Evolutionary conservation across 1,140 invertebrate species (phyloP).

Genomic region (Arctopsyche grandis): DNA sequence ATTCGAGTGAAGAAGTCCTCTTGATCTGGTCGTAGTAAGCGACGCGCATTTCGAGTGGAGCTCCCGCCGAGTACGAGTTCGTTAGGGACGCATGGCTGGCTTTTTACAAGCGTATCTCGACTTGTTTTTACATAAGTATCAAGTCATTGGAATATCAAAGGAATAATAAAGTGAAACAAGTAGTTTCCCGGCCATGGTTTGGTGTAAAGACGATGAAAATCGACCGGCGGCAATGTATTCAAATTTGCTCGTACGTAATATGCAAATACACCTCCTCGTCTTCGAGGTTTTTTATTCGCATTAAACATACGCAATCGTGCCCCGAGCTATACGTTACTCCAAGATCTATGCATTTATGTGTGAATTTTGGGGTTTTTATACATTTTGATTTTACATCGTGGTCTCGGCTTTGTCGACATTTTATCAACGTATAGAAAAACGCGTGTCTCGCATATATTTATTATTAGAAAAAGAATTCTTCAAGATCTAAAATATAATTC

Average conservation of each 20-base stretch:
- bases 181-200: constrained; percentile 32
- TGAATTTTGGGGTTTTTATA: too few relatives aligned
- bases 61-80: constrained; percentile 36
- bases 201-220: constrained; percentile 24
- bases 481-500: too few relatives aligned
- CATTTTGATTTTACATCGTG: too few relatives aligned
- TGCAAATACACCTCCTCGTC: constrained; percentile 12
- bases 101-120: constrained; percentile 47
- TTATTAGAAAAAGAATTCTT: too few relatives aligned
- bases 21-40: not conserved
- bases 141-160: constrained; percentile 54
- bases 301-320: not conserved
- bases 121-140: constrained; percentile 50
- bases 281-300: not conserved
- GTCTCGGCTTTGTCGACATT: too few relatives aligned
- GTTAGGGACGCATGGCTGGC: constrained; percentile 51
- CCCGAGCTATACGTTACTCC: not conserved
- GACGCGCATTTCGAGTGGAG: not conserved
- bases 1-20: too few relatives aligned
- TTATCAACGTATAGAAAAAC: too few relatives aligned
- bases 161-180: constrained; percentile 55
- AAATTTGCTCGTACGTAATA: not conserved
- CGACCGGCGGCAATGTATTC: not conserved
- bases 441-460: too few relatives aligned
- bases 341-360: too few relatives aligned